A percentile compares a stretch with the other conserved stretches of the same genome.
These are phyloP conservation scores for Drosophila mimica DNA, from an alignment of 2,888 invertebrate species.

Conservation along the genomic window DNA sequence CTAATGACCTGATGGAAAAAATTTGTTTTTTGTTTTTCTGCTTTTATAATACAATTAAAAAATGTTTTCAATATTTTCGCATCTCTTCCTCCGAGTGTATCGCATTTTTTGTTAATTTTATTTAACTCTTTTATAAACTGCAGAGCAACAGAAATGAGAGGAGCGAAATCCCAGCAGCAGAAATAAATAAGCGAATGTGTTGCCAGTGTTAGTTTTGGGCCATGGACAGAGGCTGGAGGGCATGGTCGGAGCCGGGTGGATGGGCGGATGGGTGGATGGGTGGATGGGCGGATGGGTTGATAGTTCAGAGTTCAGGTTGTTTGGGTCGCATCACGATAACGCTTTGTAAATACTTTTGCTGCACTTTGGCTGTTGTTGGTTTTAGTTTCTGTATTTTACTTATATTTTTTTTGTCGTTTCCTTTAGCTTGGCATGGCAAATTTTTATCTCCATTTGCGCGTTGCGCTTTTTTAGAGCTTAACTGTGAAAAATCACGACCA, in stretches of 20 bases:
- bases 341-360: constrained; percentile 80
- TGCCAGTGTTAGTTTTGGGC: constrained; percentile 15
- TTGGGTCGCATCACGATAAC: constrained; percentile 75
- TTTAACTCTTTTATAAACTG: constrained; percentile 74
- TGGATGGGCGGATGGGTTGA: constrained; percentile 22
- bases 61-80: constrained; percentile 43
- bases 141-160: constrained; percentile 73
- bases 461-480: constrained; percentile 63
- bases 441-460: constrained; percentile 79
- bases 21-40: neutral
- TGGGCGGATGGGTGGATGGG: constrained; percentile 17
- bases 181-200: constrained; percentile 74
- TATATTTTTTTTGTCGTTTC: constrained; percentile 68
- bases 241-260: constrained; percentile 7
- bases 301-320: constrained; percentile 64
- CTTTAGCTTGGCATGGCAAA: constrained; percentile 75
- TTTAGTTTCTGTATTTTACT: constrained; percentile 44
- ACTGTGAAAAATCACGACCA: constrained; percentile 68
- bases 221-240: constrained; percentile 12
- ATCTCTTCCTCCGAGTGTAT: constrained; percentile 51
- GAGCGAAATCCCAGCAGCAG: constrained; percentile 72
- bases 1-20: constrained; percentile 17
- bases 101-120: constrained; percentile 60
- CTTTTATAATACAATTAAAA: constrained; percentile 35
- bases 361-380: constrained; percentile 75